Conservation (phyloP, 2,113 vertebrate species). For the Lampris incognitus region DNA sequence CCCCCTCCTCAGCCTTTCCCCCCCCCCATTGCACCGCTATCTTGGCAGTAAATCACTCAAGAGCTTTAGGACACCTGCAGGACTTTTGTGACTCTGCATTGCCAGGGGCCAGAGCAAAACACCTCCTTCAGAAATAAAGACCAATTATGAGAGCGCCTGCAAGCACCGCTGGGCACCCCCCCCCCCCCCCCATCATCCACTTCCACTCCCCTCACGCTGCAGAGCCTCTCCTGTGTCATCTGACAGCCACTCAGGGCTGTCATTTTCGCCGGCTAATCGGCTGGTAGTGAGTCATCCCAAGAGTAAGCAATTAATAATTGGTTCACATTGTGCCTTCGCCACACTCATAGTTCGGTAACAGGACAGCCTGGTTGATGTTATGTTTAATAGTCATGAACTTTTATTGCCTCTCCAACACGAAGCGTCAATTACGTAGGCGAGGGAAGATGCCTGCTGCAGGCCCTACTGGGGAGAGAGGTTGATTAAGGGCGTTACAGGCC, state of each 20-base stretch:
- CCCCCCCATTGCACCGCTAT: slow-evolving; percentile 20
- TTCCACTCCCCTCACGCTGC: slow-evolving; percentile 2
- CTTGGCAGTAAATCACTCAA: slow-evolving; percentile 10
- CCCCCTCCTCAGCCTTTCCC: slow-evolving; percentile 6
- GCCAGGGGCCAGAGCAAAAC: slow-evolving; percentile 13
- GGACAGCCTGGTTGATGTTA: slow-evolving; percentile 76
- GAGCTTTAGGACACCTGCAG: slow-evolving; percentile 29
- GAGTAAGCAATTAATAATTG: slow-evolving; percentile 82
- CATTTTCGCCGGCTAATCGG: slow-evolving; percentile 75
- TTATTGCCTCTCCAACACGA: slow-evolving; percentile 78
- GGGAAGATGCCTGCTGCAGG: slow-evolving; percentile 66
- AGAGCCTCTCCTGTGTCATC: slow-evolving; percentile 42
- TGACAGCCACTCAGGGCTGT: slow-evolving; percentile 70
- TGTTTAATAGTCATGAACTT: slow-evolving; percentile 84
- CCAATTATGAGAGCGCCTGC: slow-evolving; percentile 64
- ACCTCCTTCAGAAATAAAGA: slow-evolving; percentile 47
- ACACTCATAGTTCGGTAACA: slow-evolving; percentile 77
- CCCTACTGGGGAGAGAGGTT: slow-evolving; percentile 71
- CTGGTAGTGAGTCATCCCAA: slow-evolving; percentile 78
- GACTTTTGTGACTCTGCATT: slow-evolving; percentile 19
- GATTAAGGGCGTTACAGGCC: slow-evolving; percentile 77
- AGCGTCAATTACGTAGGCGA: slow-evolving; percentile 83
- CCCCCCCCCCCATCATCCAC: slow-evolving; percentile 1
- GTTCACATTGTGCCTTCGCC: slow-evolving; percentile 69
- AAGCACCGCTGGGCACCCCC: slow-evolving; percentile 45